Evolutionary conservation across 2,113 vertebrate genomes (phyloP).

Genomic region (Microcebus ravelobensis): DNA sequence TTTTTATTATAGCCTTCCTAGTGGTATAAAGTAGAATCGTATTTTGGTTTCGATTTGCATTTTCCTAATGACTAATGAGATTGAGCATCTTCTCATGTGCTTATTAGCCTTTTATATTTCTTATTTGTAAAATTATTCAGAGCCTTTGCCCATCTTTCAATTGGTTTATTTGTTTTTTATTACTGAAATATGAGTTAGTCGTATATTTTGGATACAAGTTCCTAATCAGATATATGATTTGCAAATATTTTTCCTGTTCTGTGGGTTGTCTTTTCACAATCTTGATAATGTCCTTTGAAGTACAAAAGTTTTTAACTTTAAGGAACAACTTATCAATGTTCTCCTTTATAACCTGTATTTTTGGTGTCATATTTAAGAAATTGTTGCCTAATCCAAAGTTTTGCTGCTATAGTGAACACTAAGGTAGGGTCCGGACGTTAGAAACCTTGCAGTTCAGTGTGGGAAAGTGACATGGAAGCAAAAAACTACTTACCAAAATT

Average conservation of each 20-base stretch:
- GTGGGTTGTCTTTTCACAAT: not conserved
- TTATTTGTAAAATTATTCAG: constrained; percentile 3
- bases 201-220: not conserved
- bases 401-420: not conserved
- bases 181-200: not conserved
- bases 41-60: not conserved
- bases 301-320: not conserved
- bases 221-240: not conserved
- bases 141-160: not conserved
- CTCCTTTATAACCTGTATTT: not conserved
- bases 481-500: not conserved
- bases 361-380: not conserved
- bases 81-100: not conserved
- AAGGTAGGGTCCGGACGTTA: not conserved
- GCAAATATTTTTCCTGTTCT: not conserved
- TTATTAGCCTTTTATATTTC: not conserved
- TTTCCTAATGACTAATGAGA: not conserved
- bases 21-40: not conserved
- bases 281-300: not conserved
- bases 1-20: not conserved
- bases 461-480: not conserved
- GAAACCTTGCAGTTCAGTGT: not conserved
- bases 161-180: constrained; percentile 18
- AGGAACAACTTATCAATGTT: not conserved
- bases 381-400: not conserved